These are phyloP conservation scores for Metallyticus violacea DNA, from an alignment of 2,888 invertebrate genomes.

Conservation along the genomic window DNA sequence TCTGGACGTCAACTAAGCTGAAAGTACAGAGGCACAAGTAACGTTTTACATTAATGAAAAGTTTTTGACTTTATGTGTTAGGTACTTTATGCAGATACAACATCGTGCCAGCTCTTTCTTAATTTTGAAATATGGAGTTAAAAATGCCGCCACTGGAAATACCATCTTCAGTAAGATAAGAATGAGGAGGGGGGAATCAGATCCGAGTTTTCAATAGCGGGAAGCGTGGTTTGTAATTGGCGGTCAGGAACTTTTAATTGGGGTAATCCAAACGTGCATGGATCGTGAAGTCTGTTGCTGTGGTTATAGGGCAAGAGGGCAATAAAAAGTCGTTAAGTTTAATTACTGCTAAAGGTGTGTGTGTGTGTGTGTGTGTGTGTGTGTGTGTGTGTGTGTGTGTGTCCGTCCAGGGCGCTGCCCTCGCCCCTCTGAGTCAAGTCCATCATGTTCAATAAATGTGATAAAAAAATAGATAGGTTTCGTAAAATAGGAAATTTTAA, in stretches of 20 bases:
- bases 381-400: background rate
- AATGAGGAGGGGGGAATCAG: background rate
- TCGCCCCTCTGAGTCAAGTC: background rate
- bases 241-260: background rate
- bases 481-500: too few relatives aligned
- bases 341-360: background rate
- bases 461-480: too few relatives aligned
- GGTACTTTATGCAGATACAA: background rate
- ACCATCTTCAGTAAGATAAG: background rate
- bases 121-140: background rate
- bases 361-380: too few relatives aligned
- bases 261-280: background rate
- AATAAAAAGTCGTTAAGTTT: background rate
- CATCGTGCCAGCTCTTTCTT: background rate
- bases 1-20: too few relatives aligned
- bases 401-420: background rate
- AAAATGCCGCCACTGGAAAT: background rate
- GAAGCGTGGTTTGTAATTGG: background rate
- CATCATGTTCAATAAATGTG: too few relatives aligned
- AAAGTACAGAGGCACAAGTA: too few relatives aligned
- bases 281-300: background rate
- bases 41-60: too few relatives aligned
- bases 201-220: background rate
- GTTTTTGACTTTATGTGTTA: too few relatives aligned
- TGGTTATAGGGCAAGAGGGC: background rate